Evolutionary conservation across 2,113 vertebrate genomes (phyloP), one percentile per base, ranked within the genome.

Genomic region (Cygnus atratus): DNA sequence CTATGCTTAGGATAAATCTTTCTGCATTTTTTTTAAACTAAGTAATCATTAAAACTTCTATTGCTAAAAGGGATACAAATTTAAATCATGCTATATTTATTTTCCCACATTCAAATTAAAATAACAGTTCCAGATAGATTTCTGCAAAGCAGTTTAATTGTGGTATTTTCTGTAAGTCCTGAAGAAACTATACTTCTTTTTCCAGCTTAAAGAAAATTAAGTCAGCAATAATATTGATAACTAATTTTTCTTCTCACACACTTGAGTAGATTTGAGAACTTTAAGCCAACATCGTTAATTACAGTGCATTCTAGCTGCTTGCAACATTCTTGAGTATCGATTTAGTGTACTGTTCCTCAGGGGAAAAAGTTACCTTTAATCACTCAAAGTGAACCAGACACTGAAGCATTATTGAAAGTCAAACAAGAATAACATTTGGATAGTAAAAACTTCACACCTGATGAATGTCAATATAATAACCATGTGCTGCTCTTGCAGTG

Each of bases 261-360:
- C 58, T 86, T 83, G 44, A 24, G 67, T 87, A 67, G 41, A 93
- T 79, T 74, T 26, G 41, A 52, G 65, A 92, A 73, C 62, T 80
- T 92, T 1, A 78, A 57, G 41, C 41, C 78, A 92, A 43, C 81
- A 93, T 63, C 83, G 35, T 91, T 95, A 92, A 88, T 93, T 93
- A 68, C 46, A 54, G 35, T 44, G 52, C n/a, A 83, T 90, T 94
- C 77, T 48, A 85, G 74, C 59, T 85, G 50, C 71, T 81, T 70
- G 43, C 66, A 77, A 75, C 62, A 50, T 91, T 88, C 76, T 83
- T 59, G 37, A n/a, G 52, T 67, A 94, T 93, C 78, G 88, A 94
- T 96, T 95, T 81, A 16, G 3, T 46, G 58, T 54, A 39, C 33
- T 66, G 15, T 12, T 83, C 80, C 83, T 80, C 57, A 14, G 55